These are phyloP conservation scores for Caenorhabditis doughertyi DNA, from an alignment of 2,888 invertebrate genomes.

Conservation along the genomic window DNA sequence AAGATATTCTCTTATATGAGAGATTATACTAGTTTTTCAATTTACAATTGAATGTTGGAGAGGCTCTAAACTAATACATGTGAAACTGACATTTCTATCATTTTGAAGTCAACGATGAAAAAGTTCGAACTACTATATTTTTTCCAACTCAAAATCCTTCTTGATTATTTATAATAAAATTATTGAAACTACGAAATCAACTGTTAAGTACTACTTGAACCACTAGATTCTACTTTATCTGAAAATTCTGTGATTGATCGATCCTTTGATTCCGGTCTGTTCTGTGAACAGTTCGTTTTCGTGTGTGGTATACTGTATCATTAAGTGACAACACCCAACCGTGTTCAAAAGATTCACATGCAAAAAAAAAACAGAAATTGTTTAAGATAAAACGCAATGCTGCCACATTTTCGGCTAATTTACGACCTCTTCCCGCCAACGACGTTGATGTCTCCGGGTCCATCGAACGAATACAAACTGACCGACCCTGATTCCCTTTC, in stretches of 20 bases:
- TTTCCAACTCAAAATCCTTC: no score
- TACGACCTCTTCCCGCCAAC: slow-evolving; percentile 29
- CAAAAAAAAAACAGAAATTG: slow-evolving; percentile 10
- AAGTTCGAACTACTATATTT: no score
- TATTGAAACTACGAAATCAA: no score
- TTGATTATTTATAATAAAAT: no score
- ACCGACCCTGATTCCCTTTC: slow-evolving; percentile 15
- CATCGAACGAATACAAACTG: slow-evolving; percentile 49
- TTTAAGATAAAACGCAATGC: slow-evolving; percentile 36
- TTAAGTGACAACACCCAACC: slow-evolving; percentile 8
- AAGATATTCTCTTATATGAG: no score
- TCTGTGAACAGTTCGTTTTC: slow-evolving; percentile 18
- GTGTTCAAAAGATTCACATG: slow-evolving; percentile 14
- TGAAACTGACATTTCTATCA: no score
- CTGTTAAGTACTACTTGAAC: no score
- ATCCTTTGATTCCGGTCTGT: slow-evolving; percentile 9
- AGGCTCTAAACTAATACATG: no score
- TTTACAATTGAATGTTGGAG: no score
- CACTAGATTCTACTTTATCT: neutral
- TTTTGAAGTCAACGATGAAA: no score
- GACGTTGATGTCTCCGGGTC: slow-evolving; percentile 40
- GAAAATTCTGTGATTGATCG: neutral
- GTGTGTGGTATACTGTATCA: slow-evolving; percentile 23
- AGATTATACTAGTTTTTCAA: no score
- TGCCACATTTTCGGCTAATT: slow-evolving; percentile 48